Evolutionary conservation across 1,140 invertebrate species (phyloP).

Genomic region (Venturia canescens): DNA sequence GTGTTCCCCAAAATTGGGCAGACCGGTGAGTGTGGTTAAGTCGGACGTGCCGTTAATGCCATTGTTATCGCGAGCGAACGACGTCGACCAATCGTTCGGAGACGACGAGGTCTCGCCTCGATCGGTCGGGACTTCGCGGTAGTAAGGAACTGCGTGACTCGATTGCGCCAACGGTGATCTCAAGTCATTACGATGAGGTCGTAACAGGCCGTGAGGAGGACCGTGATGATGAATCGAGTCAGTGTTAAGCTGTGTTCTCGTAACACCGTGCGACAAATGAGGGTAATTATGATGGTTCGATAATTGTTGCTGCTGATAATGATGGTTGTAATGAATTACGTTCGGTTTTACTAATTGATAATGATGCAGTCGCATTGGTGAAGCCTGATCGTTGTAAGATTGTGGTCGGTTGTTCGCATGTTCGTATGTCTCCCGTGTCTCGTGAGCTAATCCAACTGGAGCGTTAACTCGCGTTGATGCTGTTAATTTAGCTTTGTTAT

Average conservation of each 20-base stretch:
- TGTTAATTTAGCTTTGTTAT: slow-evolving; percentile 40
- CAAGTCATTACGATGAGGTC: slow-evolving; percentile 7
- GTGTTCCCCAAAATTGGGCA: background rate
- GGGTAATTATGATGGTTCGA: slow-evolving; percentile 45
- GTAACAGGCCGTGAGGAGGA: background rate
- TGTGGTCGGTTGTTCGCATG: background rate
- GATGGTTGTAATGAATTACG: slow-evolving; percentile 52
- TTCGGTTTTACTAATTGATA: slow-evolving; percentile 13
- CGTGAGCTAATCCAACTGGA: slow-evolving; percentile 46
- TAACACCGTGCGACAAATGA: background rate
- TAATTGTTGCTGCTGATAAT: slow-evolving; percentile 48
- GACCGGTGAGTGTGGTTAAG: background rate
- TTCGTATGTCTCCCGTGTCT: slow-evolving; percentile 49
- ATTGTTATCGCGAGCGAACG: background rate
- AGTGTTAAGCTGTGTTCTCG: background rate
- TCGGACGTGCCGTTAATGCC: background rate
- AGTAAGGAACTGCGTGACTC: background rate
- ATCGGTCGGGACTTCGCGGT: background rate
- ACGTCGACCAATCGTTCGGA: background rate
- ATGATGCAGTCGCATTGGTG: background rate
- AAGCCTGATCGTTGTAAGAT: slow-evolving; percentile 28
- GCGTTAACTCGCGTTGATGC: slow-evolving; percentile 35
- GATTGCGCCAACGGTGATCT: background rate
- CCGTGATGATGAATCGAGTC: slow-evolving; percentile 1
- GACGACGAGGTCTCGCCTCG: background rate